phyloP scores from a whole-genome alignment of 2,888 invertebrate genomes.

The Blastobasis adustella region DNA sequence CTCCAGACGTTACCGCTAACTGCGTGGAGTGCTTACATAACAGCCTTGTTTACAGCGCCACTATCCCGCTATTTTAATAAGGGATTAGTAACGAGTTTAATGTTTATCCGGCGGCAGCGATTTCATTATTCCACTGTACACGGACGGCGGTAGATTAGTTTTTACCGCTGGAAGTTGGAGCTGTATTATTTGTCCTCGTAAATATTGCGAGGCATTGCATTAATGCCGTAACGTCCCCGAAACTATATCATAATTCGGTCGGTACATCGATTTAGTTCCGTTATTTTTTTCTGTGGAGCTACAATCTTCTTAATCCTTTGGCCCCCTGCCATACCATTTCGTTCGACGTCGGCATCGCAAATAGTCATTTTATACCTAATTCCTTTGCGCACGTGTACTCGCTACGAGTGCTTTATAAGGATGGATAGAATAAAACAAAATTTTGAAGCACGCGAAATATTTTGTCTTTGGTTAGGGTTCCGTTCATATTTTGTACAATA shows the following conservation, averaged over 20 bases:
- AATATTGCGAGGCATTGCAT: too few relatives aligned
- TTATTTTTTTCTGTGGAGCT: conserved; percentile 6
- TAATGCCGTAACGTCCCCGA: too few relatives aligned
- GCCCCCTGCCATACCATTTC: conserved; percentile 9
- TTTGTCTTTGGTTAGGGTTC: too few relatives aligned
- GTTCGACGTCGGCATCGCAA: conserved; percentile 5
- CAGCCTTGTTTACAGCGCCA: conserved; percentile 31
- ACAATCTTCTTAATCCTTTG: conserved; percentile 11
- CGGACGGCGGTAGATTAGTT: too few relatives aligned
- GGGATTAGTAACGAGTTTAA: conserved; percentile 2
- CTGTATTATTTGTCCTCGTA: too few relatives aligned
- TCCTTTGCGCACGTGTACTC: conserved; percentile 1
- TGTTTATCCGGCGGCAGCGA: background rate
- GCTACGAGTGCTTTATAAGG: conserved; percentile 6
- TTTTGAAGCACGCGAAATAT: background rate
- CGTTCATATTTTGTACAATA: too few relatives aligned
- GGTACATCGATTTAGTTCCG: conserved; percentile 5
- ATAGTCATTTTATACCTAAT: conserved; percentile 6
- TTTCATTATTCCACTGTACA: too few relatives aligned
- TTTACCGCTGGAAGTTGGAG: too few relatives aligned
- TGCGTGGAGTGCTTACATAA: conserved; percentile 34
- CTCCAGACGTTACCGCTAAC: conserved; percentile 46
- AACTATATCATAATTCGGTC: background rate
- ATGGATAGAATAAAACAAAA: conserved; percentile 10
- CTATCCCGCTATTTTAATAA: conserved; percentile 10